Base-by-base conservation (phyloP, 1,140 invertebrate species). In the Zophobas morio region DNA sequence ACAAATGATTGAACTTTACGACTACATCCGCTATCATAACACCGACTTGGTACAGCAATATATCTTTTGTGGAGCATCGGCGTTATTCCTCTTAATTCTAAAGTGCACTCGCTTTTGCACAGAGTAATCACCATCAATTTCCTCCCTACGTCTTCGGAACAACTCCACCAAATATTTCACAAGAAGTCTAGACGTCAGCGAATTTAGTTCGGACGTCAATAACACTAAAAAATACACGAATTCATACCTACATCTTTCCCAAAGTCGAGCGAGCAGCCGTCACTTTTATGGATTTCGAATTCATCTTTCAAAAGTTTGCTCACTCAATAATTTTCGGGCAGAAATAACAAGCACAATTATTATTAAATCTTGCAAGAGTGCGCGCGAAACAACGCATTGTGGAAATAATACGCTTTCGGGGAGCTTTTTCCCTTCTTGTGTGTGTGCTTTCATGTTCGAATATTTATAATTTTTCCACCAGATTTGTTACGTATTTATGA, bases 161-260 rank as follows among this genome's bases (percentile, higher is more conserved):
- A 20, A 20, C 20, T 20, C 20, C 20, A 20, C 20, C 20, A 54
- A 54, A 60, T 60, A 60, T 60, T n/a, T 60, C 36, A 39, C 34
- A 36, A 33, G 8, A 60, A 60, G 53, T 54, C 49, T 51, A 57
- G 54, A 35, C 34, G 56, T 46, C 42, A 46, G 42, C 2, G 36
- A 57, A 60, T 33, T 39, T 60, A 39, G 56, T 60, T 36, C 56
- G 6, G 1, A 60, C 35, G 56, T 60, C 56, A 60, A 60, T 60
- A 60, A 36, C 36, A 60, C 33, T 60, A 60, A 60, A 60, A 60
- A 60, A 60, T 60, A 60, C 56, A 60, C 35, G 56, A 60, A 60
- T 60, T 60, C 37, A 60, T 60, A 37, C 34, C 35, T 54, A 2
- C 20, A 20, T 20, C 20, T 20, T 20, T 54, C 4, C 4, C 51